Percentiles rank a stretch among this genome's conserved stretches.
These are phyloP conservation scores for Oryzias sinensis DNA, from an alignment of 2,797 vertebrate species.

Conservation along the genomic window DNA sequence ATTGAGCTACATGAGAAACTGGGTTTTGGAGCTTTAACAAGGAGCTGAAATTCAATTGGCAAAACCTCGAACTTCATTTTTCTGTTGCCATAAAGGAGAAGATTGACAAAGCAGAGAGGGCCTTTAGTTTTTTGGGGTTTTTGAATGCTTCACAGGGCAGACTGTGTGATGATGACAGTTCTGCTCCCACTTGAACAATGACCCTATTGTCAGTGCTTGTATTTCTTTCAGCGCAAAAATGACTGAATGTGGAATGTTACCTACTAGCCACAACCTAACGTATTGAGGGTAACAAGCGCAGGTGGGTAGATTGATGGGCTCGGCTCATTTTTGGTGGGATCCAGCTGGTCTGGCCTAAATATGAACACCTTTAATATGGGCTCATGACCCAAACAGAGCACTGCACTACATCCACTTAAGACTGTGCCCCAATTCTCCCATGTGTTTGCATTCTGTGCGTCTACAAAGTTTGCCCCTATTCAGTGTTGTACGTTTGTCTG, in stretches of 20 bases:
- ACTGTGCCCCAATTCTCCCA: slow-evolving; percentile 25
- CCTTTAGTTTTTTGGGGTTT: slow-evolving; percentile 12
- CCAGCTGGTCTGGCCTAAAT: slow-evolving; percentile 67
- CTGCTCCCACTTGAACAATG: slow-evolving; percentile 83
- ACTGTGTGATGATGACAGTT: slow-evolving; percentile 68
- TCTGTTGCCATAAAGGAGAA: slow-evolving; percentile 9
- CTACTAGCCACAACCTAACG: slow-evolving; percentile 48
- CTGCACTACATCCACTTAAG: slow-evolving; percentile 22
- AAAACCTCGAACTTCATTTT: slow-evolving; percentile 35
- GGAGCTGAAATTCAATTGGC: slow-evolving; percentile 40
- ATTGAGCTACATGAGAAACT: slow-evolving; percentile 47
- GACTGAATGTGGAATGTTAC: slow-evolving; percentile 62
- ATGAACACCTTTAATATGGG: slow-evolving; percentile 58
- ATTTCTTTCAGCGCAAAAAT: slow-evolving; percentile 84
- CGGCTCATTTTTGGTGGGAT: slow-evolving; percentile 45
- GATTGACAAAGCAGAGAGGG: slow-evolving; percentile 41
- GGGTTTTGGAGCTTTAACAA: slow-evolving; percentile 38
- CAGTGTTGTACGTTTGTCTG: slow-evolving; percentile 26
- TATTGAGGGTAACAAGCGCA: slow-evolving; percentile 49
- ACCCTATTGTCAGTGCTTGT: slow-evolving; percentile 74
- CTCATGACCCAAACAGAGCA: slow-evolving; percentile 44
- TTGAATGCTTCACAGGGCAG: slow-evolving; percentile 60
- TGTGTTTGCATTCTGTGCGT: slow-evolving; percentile 18
- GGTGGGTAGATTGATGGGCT: slow-evolving; percentile 39
- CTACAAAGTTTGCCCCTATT: slow-evolving; percentile 21